Evolutionary conservation across 2,888 invertebrate genomes (phyloP), one percentile per base, ranked within the genome.

Genomic region (Anthophora plumipes): DNA sequence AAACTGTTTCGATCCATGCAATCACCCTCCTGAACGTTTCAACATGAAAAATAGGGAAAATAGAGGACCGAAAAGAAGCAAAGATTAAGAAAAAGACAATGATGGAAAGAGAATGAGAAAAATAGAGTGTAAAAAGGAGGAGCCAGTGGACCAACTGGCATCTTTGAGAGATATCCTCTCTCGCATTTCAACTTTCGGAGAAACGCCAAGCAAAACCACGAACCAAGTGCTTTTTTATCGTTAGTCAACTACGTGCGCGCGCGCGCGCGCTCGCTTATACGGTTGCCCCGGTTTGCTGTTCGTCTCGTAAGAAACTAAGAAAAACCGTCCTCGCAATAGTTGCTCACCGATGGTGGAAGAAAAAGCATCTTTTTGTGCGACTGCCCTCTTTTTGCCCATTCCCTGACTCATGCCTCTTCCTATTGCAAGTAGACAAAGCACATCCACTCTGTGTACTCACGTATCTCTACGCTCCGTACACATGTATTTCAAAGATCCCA

Each of bases 261-360:
- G 55, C 46, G 55, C 31, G 22, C 54, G 37, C 31, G 31, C 31
- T 11, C 54, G 37, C 48, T n/a, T 85, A 80, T 69, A 76, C 82
- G 82, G 76, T 78, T 59, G 66, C 76, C 79, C 43, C 64, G 61
- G 68, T 71, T 64, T 77, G 76, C 71, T 59, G 77, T 74, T 85
- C 84, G 84, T 82, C 76, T 77, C 72, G 89, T 88, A 91, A 91
- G 90, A 91, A 91, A 84, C 73, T 63, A 71, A 85, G 90, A 92
- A 92, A 92, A 92, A 91, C 89, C 80, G 80, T 85, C 87, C 90
- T 91, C 89, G 91, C 91, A 89, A 91, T 91, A 89, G 89, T 90
- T 88, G 90, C 89, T 77, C 82, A 86, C 90, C 85, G 89, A 88
- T 87, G 87, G 88, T 89, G 89, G 90, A 92, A 91, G 91, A 92